These are phyloP conservation scores for Myotis daubentonii DNA, from an alignment of 2,797 vertebrate genomes.

Conservation along the genomic window DNA sequence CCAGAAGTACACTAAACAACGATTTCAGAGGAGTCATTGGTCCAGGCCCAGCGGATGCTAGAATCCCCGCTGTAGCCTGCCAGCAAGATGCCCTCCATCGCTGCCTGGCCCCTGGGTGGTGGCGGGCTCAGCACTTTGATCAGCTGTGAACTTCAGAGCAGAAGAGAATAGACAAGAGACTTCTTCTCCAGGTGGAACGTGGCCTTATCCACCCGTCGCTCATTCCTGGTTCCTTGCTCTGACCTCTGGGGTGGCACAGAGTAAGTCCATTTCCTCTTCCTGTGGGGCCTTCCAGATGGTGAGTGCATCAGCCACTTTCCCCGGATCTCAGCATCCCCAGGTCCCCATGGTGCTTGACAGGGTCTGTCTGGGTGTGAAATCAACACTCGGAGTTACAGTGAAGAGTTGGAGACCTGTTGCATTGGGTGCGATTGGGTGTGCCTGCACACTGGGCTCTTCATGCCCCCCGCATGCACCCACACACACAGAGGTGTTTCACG, in stretches of 20 bases:
- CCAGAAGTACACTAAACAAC: not conserved
- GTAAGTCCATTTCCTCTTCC: not conserved
- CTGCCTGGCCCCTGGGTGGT: rapidly evolving
- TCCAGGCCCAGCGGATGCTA: not conserved
- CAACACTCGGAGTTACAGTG: not conserved
- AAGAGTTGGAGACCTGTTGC: not conserved
- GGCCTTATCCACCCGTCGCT: not conserved
- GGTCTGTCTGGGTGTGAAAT: not conserved
- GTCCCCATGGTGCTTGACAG: not conserved
- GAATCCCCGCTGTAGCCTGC: not conserved
- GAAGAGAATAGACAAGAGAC: too few relatives aligned
- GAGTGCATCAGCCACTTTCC: not conserved
- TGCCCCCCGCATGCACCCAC: rapidly evolving
- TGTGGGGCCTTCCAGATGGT: not conserved
- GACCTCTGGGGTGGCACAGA: not conserved
- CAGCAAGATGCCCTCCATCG: not conserved
- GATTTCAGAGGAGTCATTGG: not conserved
- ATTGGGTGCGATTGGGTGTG: not conserved
- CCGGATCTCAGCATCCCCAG: not conserved
- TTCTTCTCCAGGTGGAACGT: not conserved
- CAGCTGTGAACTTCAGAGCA: not conserved
- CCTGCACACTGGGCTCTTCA: not conserved
- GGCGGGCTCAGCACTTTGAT: not conserved
- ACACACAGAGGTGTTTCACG: too few relatives aligned
- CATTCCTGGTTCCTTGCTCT: not conserved